These are phyloP conservation scores for Syrphus vitripennis DNA, from an alignment of 2,888 invertebrate species.

Conservation along the genomic window DNA sequence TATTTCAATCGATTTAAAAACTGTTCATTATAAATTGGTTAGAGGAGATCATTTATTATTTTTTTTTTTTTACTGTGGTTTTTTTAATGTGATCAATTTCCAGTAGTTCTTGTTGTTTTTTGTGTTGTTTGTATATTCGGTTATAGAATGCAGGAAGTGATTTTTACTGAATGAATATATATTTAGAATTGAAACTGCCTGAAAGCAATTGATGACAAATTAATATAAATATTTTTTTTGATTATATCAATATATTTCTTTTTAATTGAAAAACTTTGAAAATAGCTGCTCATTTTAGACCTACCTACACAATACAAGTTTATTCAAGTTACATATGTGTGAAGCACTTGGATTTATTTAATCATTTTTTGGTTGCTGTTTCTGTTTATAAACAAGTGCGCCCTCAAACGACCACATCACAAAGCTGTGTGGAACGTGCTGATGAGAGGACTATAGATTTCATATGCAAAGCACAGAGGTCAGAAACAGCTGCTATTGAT, in stretches of 20 bases:
- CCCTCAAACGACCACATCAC: too few relatives aligned
- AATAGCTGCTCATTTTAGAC: too few relatives aligned
- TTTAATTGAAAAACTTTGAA: too few relatives aligned
- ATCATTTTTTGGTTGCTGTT: too few relatives aligned
- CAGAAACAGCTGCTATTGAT: too few relatives aligned
- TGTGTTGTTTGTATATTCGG: background rate
- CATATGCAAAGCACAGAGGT: too few relatives aligned
- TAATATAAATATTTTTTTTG: background rate
- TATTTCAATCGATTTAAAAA: slow-evolving; percentile 21
- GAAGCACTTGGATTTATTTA: too few relatives aligned
- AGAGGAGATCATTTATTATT: background rate
- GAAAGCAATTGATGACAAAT: background rate
- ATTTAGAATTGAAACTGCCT: background rate
- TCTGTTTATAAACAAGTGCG: too few relatives aligned
- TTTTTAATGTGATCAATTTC: background rate
- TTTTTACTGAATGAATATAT: background rate
- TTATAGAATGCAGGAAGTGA: slow-evolving; percentile 2
- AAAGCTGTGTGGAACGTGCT: too few relatives aligned
- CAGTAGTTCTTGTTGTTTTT: background rate
- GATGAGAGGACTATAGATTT: too few relatives aligned
- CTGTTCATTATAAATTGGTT: slow-evolving; percentile 8
- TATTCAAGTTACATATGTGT: too few relatives aligned
- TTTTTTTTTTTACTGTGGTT: background rate
- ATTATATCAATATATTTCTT: background rate
- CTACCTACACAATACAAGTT: too few relatives aligned